Evolutionary conservation across 2,797 vertebrate genomes (phyloP), one percentile per base, ranked within the genome.

Genomic region (Sylvilagus floridanus): DNA sequence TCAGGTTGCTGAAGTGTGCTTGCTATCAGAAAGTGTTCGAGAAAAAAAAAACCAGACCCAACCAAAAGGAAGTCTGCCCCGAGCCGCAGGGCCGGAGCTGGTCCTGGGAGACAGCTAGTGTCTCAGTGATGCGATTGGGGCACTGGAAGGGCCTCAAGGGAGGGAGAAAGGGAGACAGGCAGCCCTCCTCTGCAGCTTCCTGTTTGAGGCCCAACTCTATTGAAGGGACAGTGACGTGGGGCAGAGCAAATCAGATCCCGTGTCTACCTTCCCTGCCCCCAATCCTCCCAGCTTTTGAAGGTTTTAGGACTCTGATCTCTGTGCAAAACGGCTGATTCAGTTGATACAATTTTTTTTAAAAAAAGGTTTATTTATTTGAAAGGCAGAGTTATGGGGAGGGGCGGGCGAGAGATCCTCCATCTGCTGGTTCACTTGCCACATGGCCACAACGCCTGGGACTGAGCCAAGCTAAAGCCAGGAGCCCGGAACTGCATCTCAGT

Each of bases 1-100:
- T 90, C 47, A n/a, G 63, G 28, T 66, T 47, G 32, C 8, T 91
- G 66, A 77, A 83, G n/a, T 79, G 16, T 68, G 57, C 94, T 95
- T 94, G 11, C 5, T 90, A 81, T 87, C 52, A 90, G 77, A 19
- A 35, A 13, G 1, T 57, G 52, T 54, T 83, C n/a, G 47, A 89
- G 35, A 75, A 32, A 84, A 37, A 63, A 32, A 72, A 86, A 94
- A 42, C 1, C 65, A 57, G 75, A 32, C 52, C 50, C 26, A 86
- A n/a, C 60, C 5, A 54, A 52, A 75, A 19, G 24, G 37, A 94
- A 42, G 32, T 47, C 19, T 5, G 5, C 19, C 65, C 16, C 8
- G 54, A 16, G 76, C 42, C 37, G n/a, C 22, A 47, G 52, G 52
- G 42, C 21, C 32, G 24, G 6, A 52, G 24, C 14, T 42, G 68